Conservation (phyloP, 2,888 invertebrate species). For the Latrodectus elegans region DNA sequence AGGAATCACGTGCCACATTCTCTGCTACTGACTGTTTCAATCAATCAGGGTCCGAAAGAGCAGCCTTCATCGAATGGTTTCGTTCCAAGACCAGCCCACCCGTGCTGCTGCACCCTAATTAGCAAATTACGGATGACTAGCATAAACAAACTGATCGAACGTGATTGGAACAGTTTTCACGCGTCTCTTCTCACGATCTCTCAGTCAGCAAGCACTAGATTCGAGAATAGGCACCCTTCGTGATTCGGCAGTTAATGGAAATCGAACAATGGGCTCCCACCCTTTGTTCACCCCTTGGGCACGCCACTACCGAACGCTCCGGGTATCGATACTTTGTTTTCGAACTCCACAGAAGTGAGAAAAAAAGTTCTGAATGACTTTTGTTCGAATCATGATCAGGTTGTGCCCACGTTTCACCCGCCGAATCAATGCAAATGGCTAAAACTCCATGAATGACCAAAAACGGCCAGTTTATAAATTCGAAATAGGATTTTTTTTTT, state of each 20-base stretch:
- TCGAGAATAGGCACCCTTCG: slow-evolving; percentile 20
- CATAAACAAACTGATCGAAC: slow-evolving; percentile 20
- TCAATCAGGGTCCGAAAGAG: not conserved
- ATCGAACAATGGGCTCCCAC: slow-evolving; percentile 30
- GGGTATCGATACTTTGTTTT: not conserved
- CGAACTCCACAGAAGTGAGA: too few species aligned
- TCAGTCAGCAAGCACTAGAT: not conserved
- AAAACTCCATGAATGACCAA: too few species aligned
- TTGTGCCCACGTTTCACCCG: too few species aligned
- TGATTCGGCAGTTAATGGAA: slow-evolving; percentile 35
- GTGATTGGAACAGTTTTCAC: slow-evolving; percentile 42
- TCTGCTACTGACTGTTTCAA: not conserved
- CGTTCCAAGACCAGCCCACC: slow-evolving; percentile 23
- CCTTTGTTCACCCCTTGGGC: slow-evolving; percentile 1
- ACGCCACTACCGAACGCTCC: not conserved
- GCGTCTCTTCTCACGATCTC: slow-evolving; percentile 28
- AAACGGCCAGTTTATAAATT: too few species aligned
- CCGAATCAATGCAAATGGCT: too few species aligned
- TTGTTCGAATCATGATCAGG: too few species aligned
- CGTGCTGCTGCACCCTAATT: slow-evolving; percentile 41
- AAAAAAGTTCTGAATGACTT: too few species aligned
- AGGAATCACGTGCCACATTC: not conserved
- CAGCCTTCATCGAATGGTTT: not conserved
- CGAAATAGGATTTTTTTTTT: too few species aligned
- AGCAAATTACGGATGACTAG: slow-evolving; percentile 26